Evolutionary conservation across 1,140 invertebrate species (phyloP).

Genomic region (Frieseomelitta varia): DNA sequence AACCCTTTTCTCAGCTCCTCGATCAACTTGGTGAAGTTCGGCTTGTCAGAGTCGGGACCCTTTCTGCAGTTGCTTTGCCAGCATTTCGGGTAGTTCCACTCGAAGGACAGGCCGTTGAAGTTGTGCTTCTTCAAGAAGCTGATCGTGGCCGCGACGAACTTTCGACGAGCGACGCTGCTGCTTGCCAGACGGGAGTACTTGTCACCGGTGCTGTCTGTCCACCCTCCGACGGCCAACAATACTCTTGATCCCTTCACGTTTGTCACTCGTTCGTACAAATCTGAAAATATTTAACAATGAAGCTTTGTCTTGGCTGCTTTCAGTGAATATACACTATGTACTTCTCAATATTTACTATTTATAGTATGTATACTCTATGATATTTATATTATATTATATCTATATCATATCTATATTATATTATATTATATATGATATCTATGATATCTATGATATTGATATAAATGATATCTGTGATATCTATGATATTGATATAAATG

Average conservation of each 20-base stretch:
- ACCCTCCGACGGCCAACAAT: constrained; percentile 92
- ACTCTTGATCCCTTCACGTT: constrained; percentile 86
- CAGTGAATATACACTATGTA: too few species aligned
- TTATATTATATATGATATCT: too few species aligned
- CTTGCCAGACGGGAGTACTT: constrained; percentile 91
- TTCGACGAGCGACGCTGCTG: constrained; percentile 84
- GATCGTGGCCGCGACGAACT: constrained; percentile 86
- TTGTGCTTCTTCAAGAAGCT: constrained; percentile 88
- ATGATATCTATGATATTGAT: neutral
- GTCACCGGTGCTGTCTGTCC: constrained; percentile 92
- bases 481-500: too few species aligned
- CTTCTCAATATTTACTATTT: too few species aligned
- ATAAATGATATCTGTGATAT: neutral
- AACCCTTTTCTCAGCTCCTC: constrained; percentile 92
- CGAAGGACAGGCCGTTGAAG: constrained; percentile 92
- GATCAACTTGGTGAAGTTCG: constrained; percentile 89
- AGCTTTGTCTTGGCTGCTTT: too few species aligned
- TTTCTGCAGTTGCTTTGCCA: constrained; percentile 95
- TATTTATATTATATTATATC: neutral
- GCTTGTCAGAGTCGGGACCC: constrained; percentile 89
- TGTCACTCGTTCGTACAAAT: constrained; percentile 87
- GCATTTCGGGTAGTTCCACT: constrained; percentile 96
- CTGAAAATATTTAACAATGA: constrained; percentile 74
- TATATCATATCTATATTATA: too few species aligned
- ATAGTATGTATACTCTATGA: neutral